Base-by-base conservation (phyloP, 1,140 invertebrate species). In the Heliothis subflexa region DNA sequence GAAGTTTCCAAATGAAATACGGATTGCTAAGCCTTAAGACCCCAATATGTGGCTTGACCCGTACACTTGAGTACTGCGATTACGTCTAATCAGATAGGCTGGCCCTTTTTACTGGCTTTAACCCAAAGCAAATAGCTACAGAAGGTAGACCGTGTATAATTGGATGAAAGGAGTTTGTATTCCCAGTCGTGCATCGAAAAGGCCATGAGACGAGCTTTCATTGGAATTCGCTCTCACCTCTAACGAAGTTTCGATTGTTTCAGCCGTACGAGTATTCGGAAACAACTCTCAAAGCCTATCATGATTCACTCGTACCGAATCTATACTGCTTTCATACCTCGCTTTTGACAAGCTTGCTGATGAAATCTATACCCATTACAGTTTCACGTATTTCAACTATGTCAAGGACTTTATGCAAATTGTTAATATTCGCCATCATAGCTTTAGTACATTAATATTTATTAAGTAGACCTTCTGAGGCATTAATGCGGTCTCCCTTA, bases 1-100 rank as follows among this genome's bases (percentile, higher is more conserved):
- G 18, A 10, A 13, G 49, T 52, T 52, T 70, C n/a, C n/a, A 70
- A 70, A 52, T 3, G 49, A 52, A 50, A 52, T 16, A 16, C 61
- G 61, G 12, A 64, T 25, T 61, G 61, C 2, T 3, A 18, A 50
- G 10, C 21, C 45, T 18, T 45, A 18, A 21, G 33, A 25, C 49
- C 14, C 45, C n/a, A 47, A 52, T 70, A 52, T 70, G 66, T 70
- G 66, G 66, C 21, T 52, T 70, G 66, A 70, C 66, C 47, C 66
- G n/a, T 52, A 52, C 21, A 28, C 66, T 70, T 52, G n/a, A 70
- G 40, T 25, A 49, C 18, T 10, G 18, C 21, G 47, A 18, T 70
- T 70, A 70, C 50, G 66, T 28, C 49, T 11, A 49, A 70, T 50
- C 52, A 52, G 49, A 70, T 28, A 14, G 14, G 3, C 12, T n/a